Evolutionary conservation across 1,140 invertebrate genomes (phyloP).

Genomic region (Drosophila insularis): DNA sequence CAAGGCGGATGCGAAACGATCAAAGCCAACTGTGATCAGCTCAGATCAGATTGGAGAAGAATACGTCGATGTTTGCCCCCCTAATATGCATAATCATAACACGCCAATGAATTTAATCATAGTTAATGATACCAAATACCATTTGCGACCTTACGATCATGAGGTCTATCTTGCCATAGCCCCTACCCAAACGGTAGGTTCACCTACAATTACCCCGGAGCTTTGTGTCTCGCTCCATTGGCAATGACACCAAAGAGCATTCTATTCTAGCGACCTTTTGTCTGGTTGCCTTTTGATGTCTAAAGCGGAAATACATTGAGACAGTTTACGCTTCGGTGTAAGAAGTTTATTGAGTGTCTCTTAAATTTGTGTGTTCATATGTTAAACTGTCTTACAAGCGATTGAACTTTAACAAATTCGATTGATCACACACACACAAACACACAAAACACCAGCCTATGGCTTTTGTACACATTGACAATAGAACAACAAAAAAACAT

Average conservation of each 20-base stretch:
- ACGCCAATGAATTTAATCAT: constrained; percentile 20
- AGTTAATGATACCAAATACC: constrained; percentile 1
- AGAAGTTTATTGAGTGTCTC: neutral
- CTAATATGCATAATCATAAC: constrained; percentile 17
- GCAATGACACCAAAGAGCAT: no score
- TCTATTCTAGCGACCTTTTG: constrained; percentile 2
- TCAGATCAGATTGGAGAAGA: neutral
- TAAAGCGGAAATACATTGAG: neutral
- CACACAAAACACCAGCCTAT: no score
- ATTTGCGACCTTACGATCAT: constrained; percentile 5
- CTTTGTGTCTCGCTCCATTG: neutral
- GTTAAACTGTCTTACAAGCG: neutral
- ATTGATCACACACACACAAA: neutral
- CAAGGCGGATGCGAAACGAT: constrained; percentile 10
- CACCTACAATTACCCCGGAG: neutral
- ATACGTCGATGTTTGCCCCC: neutral
- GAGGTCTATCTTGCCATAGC: neutral
- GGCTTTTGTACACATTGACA: neutral
- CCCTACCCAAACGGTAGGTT: neutral
- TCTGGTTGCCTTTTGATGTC: neutral
- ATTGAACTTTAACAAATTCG: neutral
- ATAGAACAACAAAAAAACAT: neutral
- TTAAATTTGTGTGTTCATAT: neutral
- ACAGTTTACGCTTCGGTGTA: constrained; percentile 2
- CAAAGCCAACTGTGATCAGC: neutral